Conservation (phyloP, 37 sponge, comb jelly and placozoan species). For the Aplysina aerophoba region DNA sequence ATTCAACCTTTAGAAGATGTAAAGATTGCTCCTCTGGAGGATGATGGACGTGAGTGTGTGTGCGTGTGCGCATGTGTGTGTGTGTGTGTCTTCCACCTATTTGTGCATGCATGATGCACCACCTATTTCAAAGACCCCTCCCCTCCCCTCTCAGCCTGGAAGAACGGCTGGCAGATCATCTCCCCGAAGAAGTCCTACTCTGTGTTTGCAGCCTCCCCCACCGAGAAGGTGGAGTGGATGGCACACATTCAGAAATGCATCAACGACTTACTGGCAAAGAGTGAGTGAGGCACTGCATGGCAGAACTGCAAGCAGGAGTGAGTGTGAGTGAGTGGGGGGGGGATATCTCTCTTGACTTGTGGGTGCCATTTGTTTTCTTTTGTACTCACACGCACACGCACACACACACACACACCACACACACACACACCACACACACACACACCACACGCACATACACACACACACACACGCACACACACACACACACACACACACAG, state of each 20-base stretch:
- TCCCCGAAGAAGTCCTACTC: constrained; percentile 90
- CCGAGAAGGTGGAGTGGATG: constrained; percentile 97
- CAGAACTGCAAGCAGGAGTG: too few relatives aligned
- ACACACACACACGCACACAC: too few relatives aligned
- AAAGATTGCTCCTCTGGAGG: constrained; percentile 70
- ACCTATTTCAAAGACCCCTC: background rate
- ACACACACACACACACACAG: constrained; percentile 22
- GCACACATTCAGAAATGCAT: constrained; percentile 94
- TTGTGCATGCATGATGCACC: background rate
- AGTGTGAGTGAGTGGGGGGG: background rate
- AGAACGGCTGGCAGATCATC: constrained; percentile 96
- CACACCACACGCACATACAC: too few relatives aligned
- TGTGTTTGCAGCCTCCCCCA: constrained; percentile 91
- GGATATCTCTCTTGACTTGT: background rate
- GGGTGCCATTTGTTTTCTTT: background rate
- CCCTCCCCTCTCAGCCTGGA: constrained; percentile 45
- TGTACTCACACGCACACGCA: too few relatives aligned
- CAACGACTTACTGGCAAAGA: constrained; percentile 59
- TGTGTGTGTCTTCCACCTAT: background rate
- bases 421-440: too few relatives aligned
- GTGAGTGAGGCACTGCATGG: too few relatives aligned
- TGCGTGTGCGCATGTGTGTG: too few relatives aligned
- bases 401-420: too few relatives aligned
- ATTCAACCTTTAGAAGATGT: constrained; percentile 80
- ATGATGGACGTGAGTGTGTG: constrained; percentile 73